These are phyloP conservation scores for Brienomyrus brachyistius DNA, from an alignment of 2,113 vertebrate species.

Conservation along the genomic window DNA sequence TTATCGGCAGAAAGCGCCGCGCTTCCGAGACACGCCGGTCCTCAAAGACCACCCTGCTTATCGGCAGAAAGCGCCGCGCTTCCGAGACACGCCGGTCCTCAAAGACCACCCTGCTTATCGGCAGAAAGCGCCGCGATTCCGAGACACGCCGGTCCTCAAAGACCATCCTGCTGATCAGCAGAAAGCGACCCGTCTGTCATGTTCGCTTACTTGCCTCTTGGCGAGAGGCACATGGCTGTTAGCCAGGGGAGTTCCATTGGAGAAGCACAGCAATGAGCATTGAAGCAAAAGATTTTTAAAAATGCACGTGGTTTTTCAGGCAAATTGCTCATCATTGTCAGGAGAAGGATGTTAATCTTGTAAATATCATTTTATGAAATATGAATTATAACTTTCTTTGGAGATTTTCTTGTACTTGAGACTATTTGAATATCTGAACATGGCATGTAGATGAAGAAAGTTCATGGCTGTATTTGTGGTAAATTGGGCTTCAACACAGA, in stretches of 20 bases:
- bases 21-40: no score
- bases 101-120: no score
- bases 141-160: not conserved
- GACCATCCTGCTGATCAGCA: not conserved
- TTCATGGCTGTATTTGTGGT: not conserved
- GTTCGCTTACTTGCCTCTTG: not conserved
- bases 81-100: no score
- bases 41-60: no score
- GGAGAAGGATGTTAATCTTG: not conserved
- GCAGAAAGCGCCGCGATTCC: not conserved
- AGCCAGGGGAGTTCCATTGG: not conserved
- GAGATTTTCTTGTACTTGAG: not conserved
- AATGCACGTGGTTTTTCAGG: not conserved
- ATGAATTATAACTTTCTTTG: not conserved
- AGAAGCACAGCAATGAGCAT: not conserved
- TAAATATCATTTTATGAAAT: not conserved
- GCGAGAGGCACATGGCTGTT: not conserved
- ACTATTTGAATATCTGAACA: not conserved
- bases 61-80: no score
- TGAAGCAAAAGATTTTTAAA: not conserved
- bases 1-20: not conserved
- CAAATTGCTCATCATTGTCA: not conserved
- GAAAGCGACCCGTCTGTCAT: not conserved
- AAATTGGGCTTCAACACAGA: not conserved
- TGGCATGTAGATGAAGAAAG: not conserved